Percentiles rank a stretch among this genome's conserved stretches.
phyloP scores from a whole-genome alignment of 2,888 invertebrate species.

The Cantharis flavilabris region DNA sequence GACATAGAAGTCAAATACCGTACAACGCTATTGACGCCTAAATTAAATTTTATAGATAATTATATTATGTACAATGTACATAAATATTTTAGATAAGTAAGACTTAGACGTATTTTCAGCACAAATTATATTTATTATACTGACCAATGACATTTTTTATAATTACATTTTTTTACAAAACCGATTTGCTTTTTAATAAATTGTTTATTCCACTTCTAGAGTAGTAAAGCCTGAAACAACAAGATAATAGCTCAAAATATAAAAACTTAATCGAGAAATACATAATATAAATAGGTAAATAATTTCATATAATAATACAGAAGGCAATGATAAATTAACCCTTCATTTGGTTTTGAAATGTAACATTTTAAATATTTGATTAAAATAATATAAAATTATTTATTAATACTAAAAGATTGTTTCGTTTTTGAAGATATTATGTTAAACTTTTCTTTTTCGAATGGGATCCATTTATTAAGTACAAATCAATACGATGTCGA shows the following conservation, averaged over 20 bases:
- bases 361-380: too few relatives aligned
- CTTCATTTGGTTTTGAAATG: too few relatives aligned
- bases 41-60: neutral
- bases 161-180: neutral
- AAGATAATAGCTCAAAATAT: too few relatives aligned
- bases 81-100: neutral
- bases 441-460: too few relatives aligned
- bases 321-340: neutral
- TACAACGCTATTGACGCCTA: neutral
- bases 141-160: neutral
- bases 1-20: neutral
- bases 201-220: neutral
- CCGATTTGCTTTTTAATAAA: neutral
- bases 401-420: too few relatives aligned
- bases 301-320: neutral
- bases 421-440: too few relatives aligned
- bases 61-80: neutral
- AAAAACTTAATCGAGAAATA: too few relatives aligned
- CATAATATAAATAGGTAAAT: too few relatives aligned
- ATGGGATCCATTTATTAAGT: too few relatives aligned
- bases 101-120: neutral
- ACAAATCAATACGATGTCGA: too few relatives aligned
- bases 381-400: too few relatives aligned
- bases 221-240: neutral
- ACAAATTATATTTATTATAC: neutral